These are phyloP conservation scores for Rhabditoides inermis DNA, from an alignment of 2,888 invertebrate species.

Conservation along the genomic window DNA sequence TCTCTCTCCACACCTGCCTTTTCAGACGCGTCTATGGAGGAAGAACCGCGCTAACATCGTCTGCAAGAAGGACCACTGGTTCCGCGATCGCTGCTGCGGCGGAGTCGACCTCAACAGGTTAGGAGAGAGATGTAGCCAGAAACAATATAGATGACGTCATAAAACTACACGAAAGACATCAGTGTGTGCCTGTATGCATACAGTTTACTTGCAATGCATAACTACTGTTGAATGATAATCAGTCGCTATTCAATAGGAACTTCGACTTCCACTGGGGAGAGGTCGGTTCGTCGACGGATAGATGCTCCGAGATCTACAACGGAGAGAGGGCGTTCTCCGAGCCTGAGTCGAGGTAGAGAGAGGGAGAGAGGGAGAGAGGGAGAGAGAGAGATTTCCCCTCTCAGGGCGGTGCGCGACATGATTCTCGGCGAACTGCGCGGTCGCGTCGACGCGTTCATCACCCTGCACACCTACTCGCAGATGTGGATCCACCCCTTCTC, in stretches of 20 bases:
- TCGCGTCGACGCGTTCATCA: slow-evolving; percentile 49
- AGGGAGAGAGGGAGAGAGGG: too few relatives aligned
- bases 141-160: too few relatives aligned
- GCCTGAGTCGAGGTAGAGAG: slow-evolving; percentile 38
- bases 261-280: slow-evolving; percentile 47
- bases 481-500: slow-evolving; percentile 51
- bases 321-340: slow-evolving; percentile 47
- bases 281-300: slow-evolving; percentile 41
- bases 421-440: slow-evolving; percentile 36
- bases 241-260: slow-evolving; percentile 45
- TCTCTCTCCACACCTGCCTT: background rate
- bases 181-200: too few relatives aligned
- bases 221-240: too few relatives aligned
- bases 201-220: too few relatives aligned
- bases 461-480: slow-evolving; percentile 51
- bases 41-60: slow-evolving; percentile 42
- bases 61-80: slow-evolving; percentile 47
- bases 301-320: slow-evolving; percentile 50
- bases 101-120: slow-evolving; percentile 51
- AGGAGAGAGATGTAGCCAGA: too few relatives aligned
- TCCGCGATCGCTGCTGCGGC: slow-evolving; percentile 45
- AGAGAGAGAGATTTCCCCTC: too few relatives aligned
- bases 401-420: slow-evolving; percentile 45
- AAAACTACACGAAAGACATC: too few relatives aligned
- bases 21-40: slow-evolving; percentile 47